A percentile compares a stretch with the other conserved stretches of the same genome.
These are phyloP conservation scores for Eurois occulta DNA, from an alignment of 2,888 invertebrate genomes.

Conservation along the genomic window DNA sequence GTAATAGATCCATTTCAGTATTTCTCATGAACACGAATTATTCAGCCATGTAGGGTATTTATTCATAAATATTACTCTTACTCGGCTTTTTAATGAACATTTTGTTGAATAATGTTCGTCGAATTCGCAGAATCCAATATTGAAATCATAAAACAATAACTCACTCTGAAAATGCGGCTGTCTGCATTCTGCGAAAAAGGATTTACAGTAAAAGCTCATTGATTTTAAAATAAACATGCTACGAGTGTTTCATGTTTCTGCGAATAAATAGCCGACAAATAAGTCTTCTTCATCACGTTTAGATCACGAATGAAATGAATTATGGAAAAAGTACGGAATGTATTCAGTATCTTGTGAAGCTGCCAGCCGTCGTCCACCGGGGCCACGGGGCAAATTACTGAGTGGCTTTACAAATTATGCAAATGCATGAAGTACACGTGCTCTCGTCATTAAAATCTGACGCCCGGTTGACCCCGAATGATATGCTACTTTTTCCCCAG, in stretches of 20 bases:
- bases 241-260: neutral
- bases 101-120: neutral
- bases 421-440: slow-evolving; percentile 74
- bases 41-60: neutral
- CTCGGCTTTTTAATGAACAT: slow-evolving; percentile 15
- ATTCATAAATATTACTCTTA: slow-evolving; percentile 6
- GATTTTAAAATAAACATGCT: slow-evolving; percentile 22
- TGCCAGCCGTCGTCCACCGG: slow-evolving; percentile 45
- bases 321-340: slow-evolving; percentile 34
- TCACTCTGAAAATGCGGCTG: slow-evolving; percentile 12
- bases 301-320: slow-evolving; percentile 33
- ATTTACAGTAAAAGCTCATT: slow-evolving; percentile 27
- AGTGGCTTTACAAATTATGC: slow-evolving; percentile 77
- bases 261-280: neutral
- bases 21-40: slow-evolving; percentile 3
- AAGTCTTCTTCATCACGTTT: slow-evolving; percentile 15
- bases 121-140: slow-evolving; percentile 27
- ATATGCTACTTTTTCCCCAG: slow-evolving; percentile 65
- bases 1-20: neutral
- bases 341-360: slow-evolving; percentile 52
- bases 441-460: slow-evolving; percentile 78
- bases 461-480: slow-evolving; percentile 71
- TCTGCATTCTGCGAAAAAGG: slow-evolving; percentile 20
- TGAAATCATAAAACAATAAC: slow-evolving; percentile 24
- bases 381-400: slow-evolving; percentile 72